Percentiles rank a stretch among this genome's conserved stretches.
Evolutionary conservation across 2,113 vertebrate genomes (phyloP).

Genomic region (Rhineura floridana): DNA sequence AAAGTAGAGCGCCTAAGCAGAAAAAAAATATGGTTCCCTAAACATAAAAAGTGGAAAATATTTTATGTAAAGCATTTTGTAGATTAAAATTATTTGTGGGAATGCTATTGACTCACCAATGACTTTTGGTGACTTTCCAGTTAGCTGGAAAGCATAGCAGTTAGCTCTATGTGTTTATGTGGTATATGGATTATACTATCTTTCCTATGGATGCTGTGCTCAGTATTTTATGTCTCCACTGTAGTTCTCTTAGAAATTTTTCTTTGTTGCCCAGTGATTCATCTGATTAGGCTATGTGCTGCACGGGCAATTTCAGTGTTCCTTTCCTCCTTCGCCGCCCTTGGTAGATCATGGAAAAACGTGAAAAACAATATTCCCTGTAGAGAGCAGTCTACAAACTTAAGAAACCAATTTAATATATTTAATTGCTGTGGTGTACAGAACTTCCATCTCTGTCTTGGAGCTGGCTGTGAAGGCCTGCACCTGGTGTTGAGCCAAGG

Average conservation of each 20-base stretch:
- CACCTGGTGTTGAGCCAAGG: too few relatives aligned
- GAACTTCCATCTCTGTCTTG: too few relatives aligned
- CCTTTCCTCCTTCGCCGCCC: not conserved
- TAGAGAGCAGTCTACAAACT: not conserved
- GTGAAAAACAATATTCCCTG: not conserved
- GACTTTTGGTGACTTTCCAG: not conserved
- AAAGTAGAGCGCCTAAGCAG: not conserved
- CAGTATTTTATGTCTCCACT: slow-evolving; percentile 9
- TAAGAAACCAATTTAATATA: not conserved
- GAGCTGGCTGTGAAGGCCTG: too few relatives aligned
- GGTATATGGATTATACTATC: not conserved
- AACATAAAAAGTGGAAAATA: not conserved
- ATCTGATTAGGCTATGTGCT: not conserved
- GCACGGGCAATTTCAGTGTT: not conserved
- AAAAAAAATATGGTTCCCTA: not conserved
- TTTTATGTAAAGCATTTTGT: not conserved
- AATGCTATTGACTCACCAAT: not conserved
- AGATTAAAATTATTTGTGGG: not conserved
- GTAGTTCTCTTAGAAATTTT: not conserved
- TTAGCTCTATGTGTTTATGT: not conserved
- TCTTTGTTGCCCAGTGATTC: not conserved
- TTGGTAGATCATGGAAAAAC: not conserved
- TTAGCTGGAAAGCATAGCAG: too few relatives aligned
- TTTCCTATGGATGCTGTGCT: slow-evolving; percentile 25
- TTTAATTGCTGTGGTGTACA: not conserved